Conservation (phyloP, 2,888 invertebrate species). For the Trachelus tabidus region DNA sequence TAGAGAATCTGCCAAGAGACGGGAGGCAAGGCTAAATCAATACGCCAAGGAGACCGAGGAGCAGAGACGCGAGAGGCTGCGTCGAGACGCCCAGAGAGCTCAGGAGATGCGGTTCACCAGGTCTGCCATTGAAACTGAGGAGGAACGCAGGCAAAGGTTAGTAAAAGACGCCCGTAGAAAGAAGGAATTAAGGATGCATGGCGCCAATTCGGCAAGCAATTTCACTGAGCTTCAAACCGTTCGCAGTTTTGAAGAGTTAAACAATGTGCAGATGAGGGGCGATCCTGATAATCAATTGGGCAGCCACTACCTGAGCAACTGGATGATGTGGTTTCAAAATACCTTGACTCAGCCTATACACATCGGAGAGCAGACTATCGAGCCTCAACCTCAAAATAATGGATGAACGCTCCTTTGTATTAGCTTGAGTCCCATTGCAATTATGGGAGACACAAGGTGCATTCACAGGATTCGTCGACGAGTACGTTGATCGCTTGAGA, state of each 20-base stretch:
- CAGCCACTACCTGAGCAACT: constrained; percentile 52
- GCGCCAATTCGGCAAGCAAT: constrained; percentile 37
- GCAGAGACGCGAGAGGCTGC: constrained; percentile 48
- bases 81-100: constrained; percentile 52
- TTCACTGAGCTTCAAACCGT: constrained; percentile 47
- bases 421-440: not conserved
- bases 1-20: constrained; percentile 49
- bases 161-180: constrained; percentile 55
- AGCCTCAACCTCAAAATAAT: constrained; percentile 33
- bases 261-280: constrained; percentile 47
- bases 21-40: constrained; percentile 50
- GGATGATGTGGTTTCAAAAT: constrained; percentile 58
- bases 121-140: constrained; percentile 54
- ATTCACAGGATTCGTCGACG: not conserved
- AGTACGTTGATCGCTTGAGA: not conserved
- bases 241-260: constrained; percentile 49
- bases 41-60: constrained; percentile 54
- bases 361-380: constrained; percentile 36
- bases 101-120: constrained; percentile 56
- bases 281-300: constrained; percentile 45
- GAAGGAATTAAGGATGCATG: constrained; percentile 51
- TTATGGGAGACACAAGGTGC: not conserved
- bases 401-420: not conserved
- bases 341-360: constrained; percentile 43
- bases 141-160: constrained; percentile 52